Base-by-base conservation (phyloP, 2,888 invertebrate genomes). In the Amphipyra tragopoginis region DNA sequence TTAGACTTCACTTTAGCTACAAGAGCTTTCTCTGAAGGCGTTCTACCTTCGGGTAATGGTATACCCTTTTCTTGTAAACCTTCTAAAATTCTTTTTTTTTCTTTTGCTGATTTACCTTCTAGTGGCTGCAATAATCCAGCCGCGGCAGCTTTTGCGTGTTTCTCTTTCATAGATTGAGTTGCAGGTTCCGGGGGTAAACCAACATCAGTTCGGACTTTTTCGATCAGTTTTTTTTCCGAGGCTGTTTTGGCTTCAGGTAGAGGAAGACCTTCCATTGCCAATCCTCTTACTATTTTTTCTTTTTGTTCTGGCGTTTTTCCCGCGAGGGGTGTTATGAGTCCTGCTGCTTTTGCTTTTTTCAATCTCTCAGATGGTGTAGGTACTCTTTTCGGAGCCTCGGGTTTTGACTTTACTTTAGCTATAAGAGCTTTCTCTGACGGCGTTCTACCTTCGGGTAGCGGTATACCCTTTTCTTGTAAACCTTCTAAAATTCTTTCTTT, bases 141-240 rank as follows among this genome's bases (percentile, higher is more conserved):
- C 33, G 44, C 51, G 7, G 26, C 33, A 15, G 61, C 61, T 58
- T 72, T 73, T 2, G 51, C 49, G 42, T 75, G 63, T 36, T 53
- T 74, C 34, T 67, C 61, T 66, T 65, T 77, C 44, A 56, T 49
- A 1, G 71, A 36, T 9, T 65, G n/a, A 9, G 79, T 66, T 58
- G 76, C 74, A 0, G 86, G 82, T 67, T 78, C 77, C 1, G 84
- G 75, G 7, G 83, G 84, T 5, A 84, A 60, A 9, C 83, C 82
- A 7, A 83, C n/a, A 10, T 84, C 82, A 34, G 61, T 53, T 47
- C 81, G 60, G 0, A 85, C 70, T 68, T 80, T 82, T 6, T 80
- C 73, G 6, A 84, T 59, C 0, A 86, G 5, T 29, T 80, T 74
- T 48, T 73, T 78, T 52, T 68, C 65, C 6, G 68, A 65, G 8